Evolutionary conservation across 2,113 vertebrate genomes (phyloP), one percentile per base, ranked within the genome.

Genomic region (Thamnophis sirtalis): DNA sequence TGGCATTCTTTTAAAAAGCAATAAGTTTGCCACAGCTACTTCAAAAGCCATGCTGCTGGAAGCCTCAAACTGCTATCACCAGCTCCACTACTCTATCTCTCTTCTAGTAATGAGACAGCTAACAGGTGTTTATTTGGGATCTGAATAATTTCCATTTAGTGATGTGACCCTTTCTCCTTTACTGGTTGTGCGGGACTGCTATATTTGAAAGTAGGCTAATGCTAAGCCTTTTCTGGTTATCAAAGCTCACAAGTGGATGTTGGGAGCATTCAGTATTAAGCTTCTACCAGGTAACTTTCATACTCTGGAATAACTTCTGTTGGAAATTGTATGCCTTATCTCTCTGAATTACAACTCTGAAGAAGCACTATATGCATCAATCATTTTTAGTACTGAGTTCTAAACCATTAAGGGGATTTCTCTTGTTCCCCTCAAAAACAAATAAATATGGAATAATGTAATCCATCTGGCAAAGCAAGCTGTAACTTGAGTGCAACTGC

Each of bases 391-490:
- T 80, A 80, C 19, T n/a, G 38, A 17, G 9, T 11, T 43, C 26
- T 56, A 73, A 87, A 51, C 49, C 21, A 15, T 26, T 84, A 89
- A 89, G 91, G 43, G 89, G 89, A 89, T 58, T 92, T 87, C 91
- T 54, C 33, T 48, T 92, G 87, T 53, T 84, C 84, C 84, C 73
- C 51, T 63, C 43, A 58, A 28, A 73, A 85, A 89, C 33, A 92
- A 89, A 84, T 68, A 68, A 68, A n/a, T 63, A n/a, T 92, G 43
- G 38, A 89, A 89, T 92, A 92, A 89, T 92, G 58, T 89, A 92
- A 92, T 89, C 19, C 91, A 84, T 84, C 73, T 89, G 87, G 87
- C 68, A 89, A 92, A 89, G 17, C 26, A 53, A 49, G 50, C 22
- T 92, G 86, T 73, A 89, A 54, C 91, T 89, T 92, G 68, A 73